Conservation (phyloP, 2,888 invertebrate genomes). For the Platerodrilus igneus region DNA sequence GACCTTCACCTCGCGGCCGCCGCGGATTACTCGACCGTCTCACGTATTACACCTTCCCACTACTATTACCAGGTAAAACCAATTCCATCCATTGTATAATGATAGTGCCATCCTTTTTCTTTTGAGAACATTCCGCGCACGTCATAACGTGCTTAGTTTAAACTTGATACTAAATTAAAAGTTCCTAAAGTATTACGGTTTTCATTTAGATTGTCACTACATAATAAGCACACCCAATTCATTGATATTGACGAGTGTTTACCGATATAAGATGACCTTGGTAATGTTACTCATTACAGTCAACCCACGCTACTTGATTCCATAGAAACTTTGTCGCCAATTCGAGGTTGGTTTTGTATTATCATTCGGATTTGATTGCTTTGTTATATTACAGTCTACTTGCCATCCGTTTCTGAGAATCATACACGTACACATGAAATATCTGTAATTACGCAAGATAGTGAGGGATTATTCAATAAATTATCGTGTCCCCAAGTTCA, state of each 20-base stretch:
- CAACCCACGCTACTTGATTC: constrained; percentile 11
- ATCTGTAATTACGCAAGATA: no score
- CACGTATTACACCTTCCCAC: constrained; percentile 51
- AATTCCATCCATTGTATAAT: no score
- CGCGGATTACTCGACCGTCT: constrained; percentile 39
- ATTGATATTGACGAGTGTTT: constrained; percentile 6
- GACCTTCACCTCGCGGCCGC: constrained; percentile 42
- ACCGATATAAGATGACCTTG: constrained; percentile 21
- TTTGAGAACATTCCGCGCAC: background rate
- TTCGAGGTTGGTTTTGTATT: constrained; percentile 19
- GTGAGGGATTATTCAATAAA: no score
- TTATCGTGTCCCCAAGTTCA: no score
- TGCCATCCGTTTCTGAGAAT: no score
- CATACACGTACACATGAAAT: no score
- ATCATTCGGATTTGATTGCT: no score
- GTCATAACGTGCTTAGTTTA: no score
- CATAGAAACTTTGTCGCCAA: constrained; percentile 21
- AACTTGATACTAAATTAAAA: no score
- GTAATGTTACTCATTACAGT: constrained; percentile 20
- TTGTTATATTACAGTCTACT: no score
- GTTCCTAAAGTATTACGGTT: no score
- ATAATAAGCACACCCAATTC: constrained; percentile 2
- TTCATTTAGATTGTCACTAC: no score
- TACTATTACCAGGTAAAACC: constrained; percentile 57
- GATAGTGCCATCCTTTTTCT: background rate